These are phyloP conservation scores for Morone saxatilis DNA, from an alignment of 2,113 vertebrate genomes.

Conservation along the genomic window DNA sequence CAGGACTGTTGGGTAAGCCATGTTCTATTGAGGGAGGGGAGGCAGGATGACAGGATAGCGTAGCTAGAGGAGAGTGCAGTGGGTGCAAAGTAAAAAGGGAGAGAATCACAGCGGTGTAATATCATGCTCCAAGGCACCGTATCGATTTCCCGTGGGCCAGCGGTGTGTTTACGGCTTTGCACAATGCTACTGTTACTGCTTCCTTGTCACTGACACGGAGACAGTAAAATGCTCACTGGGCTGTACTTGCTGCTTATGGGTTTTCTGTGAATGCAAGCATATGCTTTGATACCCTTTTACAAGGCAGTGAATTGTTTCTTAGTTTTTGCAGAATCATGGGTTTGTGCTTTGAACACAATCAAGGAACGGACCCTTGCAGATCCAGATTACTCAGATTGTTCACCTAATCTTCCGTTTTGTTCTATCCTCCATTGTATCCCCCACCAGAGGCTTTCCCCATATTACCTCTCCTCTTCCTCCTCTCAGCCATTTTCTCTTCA, in stretches of 20 bases:
- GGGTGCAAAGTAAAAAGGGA: slow-evolving; percentile 42
- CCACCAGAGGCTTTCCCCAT: neutral
- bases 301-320: slow-evolving; percentile 22
- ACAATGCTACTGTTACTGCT: slow-evolving; percentile 67
- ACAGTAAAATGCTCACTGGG: slow-evolving; percentile 61
- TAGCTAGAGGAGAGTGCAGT: slow-evolving; percentile 36
- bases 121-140: slow-evolving; percentile 49
- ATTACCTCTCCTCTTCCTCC: neutral
- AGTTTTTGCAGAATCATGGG: slow-evolving; percentile 13
- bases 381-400: slow-evolving; percentile 5
- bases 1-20: slow-evolving; percentile 48
- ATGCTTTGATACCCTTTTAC: slow-evolving; percentile 7
- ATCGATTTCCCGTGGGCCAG: slow-evolving; percentile 74
- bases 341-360: slow-evolving; percentile 21
- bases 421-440: neutral
- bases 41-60: slow-evolving; percentile 28
- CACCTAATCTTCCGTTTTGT: neutral
- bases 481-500: neutral
- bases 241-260: slow-evolving; percentile 32
- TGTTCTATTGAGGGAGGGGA: slow-evolving; percentile 41
- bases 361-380: neutral
- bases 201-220: slow-evolving; percentile 57
- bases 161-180: slow-evolving; percentile 69
- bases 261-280: slow-evolving; percentile 26
- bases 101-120: slow-evolving; percentile 69